These are phyloP conservation scores for Phrixothrix hirtus DNA, from an alignment of 2,888 invertebrate genomes.

Conservation along the genomic window DNA sequence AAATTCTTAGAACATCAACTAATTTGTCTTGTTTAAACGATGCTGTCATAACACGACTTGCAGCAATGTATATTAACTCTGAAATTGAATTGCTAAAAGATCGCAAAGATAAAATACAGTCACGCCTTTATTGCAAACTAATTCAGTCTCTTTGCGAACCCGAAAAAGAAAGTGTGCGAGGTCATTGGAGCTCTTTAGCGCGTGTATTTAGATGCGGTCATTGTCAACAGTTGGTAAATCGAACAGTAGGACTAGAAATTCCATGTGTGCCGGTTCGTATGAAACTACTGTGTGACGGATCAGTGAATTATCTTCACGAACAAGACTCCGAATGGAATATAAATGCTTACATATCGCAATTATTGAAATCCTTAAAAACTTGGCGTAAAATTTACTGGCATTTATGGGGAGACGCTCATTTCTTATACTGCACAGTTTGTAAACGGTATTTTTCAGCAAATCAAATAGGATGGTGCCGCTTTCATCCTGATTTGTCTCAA, in stretches of 20 bases:
- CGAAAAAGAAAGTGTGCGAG: constrained; percentile 74
- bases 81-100: constrained; percentile 85
- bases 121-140: constrained; percentile 80
- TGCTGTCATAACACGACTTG: constrained; percentile 70
- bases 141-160: constrained; percentile 77
- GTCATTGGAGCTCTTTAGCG: constrained; percentile 80
- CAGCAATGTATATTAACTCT: constrained; percentile 84
- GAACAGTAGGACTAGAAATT: constrained; percentile 70
- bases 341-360: constrained; percentile 75
- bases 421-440: constrained; percentile 78
- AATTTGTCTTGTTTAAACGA: constrained; percentile 90
- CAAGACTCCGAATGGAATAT: constrained; percentile 80
- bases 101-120: constrained; percentile 86
- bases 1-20: constrained; percentile 82
- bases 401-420: constrained; percentile 90
- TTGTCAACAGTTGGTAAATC: constrained; percentile 75
- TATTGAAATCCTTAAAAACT: constrained; percentile 77
- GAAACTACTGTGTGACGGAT: constrained; percentile 73
- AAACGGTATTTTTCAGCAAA: constrained; percentile 76
- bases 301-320: constrained; percentile 70
- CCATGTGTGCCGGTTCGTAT: constrained; percentile 75
- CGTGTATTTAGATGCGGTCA: constrained; percentile 75
- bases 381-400: constrained; percentile 91
- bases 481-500: constrained; percentile 77
- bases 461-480: constrained; percentile 80